Conservation (phyloP, 2,888 invertebrate genomes). For the Andricus curvator region DNA sequence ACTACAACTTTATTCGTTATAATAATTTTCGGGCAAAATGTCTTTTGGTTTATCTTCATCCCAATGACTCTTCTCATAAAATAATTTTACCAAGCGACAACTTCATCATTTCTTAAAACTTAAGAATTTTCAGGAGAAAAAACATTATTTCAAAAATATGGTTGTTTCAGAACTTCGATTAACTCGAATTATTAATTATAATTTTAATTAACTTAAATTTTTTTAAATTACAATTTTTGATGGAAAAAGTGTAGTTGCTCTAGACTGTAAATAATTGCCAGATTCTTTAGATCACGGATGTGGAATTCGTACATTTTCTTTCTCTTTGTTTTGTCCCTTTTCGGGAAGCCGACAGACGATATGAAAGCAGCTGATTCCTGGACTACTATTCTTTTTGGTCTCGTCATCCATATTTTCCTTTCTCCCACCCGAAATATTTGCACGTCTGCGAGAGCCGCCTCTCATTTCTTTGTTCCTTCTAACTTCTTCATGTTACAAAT, state of each 20-base stretch:
- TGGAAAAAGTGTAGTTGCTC: not conserved
- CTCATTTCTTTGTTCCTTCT: not conserved
- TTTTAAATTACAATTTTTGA: not conserved
- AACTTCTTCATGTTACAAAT: not conserved
- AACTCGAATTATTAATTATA: too few relatives aligned
- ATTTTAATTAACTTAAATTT: too few relatives aligned
- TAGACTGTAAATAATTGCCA: constrained; percentile 7
- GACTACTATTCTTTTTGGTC: constrained; percentile 17
- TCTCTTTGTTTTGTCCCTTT: not conserved
- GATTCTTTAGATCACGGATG: constrained; percentile 2
- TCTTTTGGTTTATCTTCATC: not conserved
- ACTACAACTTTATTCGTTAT: not conserved
- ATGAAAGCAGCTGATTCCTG: constrained; percentile 26
- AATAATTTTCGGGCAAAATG: not conserved
- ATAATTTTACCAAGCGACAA: not conserved
- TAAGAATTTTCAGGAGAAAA: too few relatives aligned
- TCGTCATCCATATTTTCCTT: constrained; percentile 17
- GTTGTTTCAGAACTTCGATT: too few relatives aligned
- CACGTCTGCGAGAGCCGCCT: not conserved
- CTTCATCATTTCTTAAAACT: not conserved
- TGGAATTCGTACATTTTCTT: constrained; percentile 5
- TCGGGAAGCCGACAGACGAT: constrained; percentile 4
- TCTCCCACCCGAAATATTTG: constrained; percentile 8
- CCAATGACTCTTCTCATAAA: not conserved
- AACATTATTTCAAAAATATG: too few relatives aligned